Evolutionary conservation across 2,797 vertebrate genomes (phyloP).

Genomic region (Chrosomus eos): DNA sequence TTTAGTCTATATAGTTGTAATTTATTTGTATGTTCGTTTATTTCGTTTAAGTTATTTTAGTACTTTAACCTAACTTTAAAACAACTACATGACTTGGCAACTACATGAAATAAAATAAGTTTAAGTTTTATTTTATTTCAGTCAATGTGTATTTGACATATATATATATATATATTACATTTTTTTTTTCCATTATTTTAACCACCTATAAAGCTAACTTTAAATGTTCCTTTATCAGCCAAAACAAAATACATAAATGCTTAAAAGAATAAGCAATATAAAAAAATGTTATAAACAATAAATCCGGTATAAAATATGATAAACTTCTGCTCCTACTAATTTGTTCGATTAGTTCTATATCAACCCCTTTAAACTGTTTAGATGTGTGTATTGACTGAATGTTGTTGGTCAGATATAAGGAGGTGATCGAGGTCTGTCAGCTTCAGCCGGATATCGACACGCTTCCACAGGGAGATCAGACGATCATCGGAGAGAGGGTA

Average conservation of each 20-base stretch:
- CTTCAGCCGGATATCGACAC: constrained; percentile 97
- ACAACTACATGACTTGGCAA: too few species aligned
- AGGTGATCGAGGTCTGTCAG: constrained; percentile 94
- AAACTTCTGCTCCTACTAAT: not conserved
- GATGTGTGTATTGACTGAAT: too few species aligned
- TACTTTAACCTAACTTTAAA: too few species aligned
- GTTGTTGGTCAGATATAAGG: constrained; percentile 84
- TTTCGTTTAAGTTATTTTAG: too few species aligned
- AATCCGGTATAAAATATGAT: not conserved
- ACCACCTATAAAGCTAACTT: not conserved
- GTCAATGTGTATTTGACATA: too few species aligned
- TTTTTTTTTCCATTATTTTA: not conserved
- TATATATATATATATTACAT: too few species aligned
- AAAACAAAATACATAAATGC: not conserved
- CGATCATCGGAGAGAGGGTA: constrained; percentile 96
- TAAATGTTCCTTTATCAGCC: not conserved
- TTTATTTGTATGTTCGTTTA: too few species aligned
- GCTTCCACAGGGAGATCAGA: constrained; percentile 95
- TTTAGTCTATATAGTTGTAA: not conserved
- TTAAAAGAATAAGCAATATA: not conserved
- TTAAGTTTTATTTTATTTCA: not conserved
- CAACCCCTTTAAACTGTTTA: too few species aligned
- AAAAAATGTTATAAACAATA: not conserved
- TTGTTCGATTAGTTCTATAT: not conserved
- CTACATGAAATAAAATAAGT: not conserved